Conservation (phyloP, 2,888 invertebrate species). For the Girardia tigrina region DNA sequence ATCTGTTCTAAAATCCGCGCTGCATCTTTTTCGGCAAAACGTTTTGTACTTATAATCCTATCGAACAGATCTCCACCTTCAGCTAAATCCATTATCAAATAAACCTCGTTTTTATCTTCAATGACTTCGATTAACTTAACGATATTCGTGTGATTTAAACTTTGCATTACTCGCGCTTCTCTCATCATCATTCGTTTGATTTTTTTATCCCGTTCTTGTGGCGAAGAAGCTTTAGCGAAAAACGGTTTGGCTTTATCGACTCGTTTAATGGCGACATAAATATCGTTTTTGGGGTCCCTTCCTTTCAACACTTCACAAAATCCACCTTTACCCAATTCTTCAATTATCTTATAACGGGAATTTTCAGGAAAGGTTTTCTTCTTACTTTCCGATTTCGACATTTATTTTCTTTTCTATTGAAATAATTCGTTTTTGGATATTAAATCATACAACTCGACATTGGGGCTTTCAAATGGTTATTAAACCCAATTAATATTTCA, state of each 20-base stretch:
- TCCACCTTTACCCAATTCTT: slow-evolving; percentile 32
- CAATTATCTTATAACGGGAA: slow-evolving; percentile 25
- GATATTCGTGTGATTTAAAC: slow-evolving; percentile 27
- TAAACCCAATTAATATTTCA: too few species aligned
- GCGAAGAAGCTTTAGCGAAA: not conserved
- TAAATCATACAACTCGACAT: too few species aligned
- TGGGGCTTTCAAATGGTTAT: too few species aligned
- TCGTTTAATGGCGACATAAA: slow-evolving; percentile 34
- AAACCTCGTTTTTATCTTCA: slow-evolving; percentile 31
- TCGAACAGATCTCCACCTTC: slow-evolving; percentile 35
- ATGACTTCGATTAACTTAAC: slow-evolving; percentile 31
- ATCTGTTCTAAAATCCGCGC: slow-evolving; percentile 23
- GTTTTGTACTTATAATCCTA: slow-evolving; percentile 21
- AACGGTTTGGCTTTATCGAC: slow-evolving; percentile 18
- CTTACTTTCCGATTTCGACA: slow-evolving; percentile 12
- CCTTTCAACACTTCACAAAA: slow-evolving; percentile 34
- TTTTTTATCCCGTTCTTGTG: slow-evolving; percentile 30
- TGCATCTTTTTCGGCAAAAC: slow-evolving; percentile 25
- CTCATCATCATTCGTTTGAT: slow-evolving; percentile 24
- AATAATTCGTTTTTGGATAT: too few species aligned
- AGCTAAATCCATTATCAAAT: slow-evolving; percentile 26
- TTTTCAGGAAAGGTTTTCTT: slow-evolving; percentile 13
- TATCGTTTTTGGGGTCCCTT: slow-evolving; percentile 24
- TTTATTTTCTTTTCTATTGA: too few species aligned
- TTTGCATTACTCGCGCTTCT: slow-evolving; percentile 30